Percentiles rank a stretch among this genome's conserved stretches.
Evolutionary conservation across 2,888 invertebrate genomes (phyloP).

Genomic region (Napeogenes inachia): DNA sequence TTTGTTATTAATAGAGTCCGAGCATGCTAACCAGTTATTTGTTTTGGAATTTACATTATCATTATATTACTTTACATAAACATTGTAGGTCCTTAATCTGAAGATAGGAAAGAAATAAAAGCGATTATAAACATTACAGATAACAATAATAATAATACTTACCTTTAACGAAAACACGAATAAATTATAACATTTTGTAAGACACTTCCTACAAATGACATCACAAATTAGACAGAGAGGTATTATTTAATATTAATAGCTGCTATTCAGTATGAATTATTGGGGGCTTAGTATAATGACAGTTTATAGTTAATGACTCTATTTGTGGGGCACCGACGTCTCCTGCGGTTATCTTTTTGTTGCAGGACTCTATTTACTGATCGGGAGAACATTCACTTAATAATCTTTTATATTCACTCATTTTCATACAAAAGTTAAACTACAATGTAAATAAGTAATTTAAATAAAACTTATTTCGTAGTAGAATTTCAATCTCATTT

Average conservation of each 20-base stretch:
- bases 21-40: too few species aligned
- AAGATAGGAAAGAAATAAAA: too few species aligned
- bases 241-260: slow-evolving; percentile 24
- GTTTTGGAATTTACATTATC: background rate
- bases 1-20: background rate
- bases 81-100: too few species aligned
- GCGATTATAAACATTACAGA: too few species aligned
- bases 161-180: background rate
- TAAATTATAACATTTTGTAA: slow-evolving; percentile 4
- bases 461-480: too few species aligned
- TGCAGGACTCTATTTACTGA: slow-evolving; percentile 29
- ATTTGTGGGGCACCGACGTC: slow-evolving; percentile 25
- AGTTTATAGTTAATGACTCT: slow-evolving; percentile 32
- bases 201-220: background rate
- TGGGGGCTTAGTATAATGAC: slow-evolving; percentile 31
- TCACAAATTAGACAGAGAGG: background rate
- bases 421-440: too few species aligned
- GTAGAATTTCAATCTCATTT: background rate
- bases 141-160: too few species aligned
- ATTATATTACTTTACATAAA: slow-evolving; percentile 1
- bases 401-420: background rate
- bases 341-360: slow-evolving; percentile 32
- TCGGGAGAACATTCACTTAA: slow-evolving; percentile 8
- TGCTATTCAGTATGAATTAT: slow-evolving; percentile 32
- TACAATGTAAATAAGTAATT: too few species aligned